phyloP scores from a whole-genome alignment of 37 sponge, comb jelly and placozoan genomes.

The Ianthella basta region DNA sequence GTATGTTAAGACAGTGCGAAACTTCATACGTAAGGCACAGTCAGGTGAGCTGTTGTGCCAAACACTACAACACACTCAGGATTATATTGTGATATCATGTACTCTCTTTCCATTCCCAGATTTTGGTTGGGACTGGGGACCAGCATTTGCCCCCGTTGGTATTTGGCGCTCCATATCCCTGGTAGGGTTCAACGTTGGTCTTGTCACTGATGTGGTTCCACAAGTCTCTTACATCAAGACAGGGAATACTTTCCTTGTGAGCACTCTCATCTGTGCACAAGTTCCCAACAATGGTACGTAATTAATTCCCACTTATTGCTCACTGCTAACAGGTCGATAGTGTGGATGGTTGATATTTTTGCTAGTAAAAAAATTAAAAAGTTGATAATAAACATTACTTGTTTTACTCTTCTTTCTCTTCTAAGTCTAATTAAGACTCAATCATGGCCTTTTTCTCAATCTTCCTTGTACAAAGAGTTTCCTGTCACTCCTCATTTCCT shows the following conservation, averaged over 20 bases:
- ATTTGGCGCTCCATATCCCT: slow-evolving; percentile 65
- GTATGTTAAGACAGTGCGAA: slow-evolving; percentile 54
- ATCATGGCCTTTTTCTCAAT: too few relatives aligned
- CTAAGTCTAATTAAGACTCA: too few relatives aligned
- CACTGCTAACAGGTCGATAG: too few relatives aligned
- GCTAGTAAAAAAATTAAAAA: neutral
- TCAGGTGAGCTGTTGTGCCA: slow-evolving; percentile 44
- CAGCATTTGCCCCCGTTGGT: slow-evolving; percentile 90
- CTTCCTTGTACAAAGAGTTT: too few relatives aligned
- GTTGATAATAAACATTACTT: neutral
- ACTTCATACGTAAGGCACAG: slow-evolving; percentile 89
- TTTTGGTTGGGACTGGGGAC: slow-evolving; percentile 99
- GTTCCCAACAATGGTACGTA: slow-evolving; percentile 11
- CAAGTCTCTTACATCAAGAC: slow-evolving; percentile 39
- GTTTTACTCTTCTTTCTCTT: too few relatives aligned
- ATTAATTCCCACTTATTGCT: too few relatives aligned
- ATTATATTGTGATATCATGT: neutral
- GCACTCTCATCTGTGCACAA: slow-evolving; percentile 8
- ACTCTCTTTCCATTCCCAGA: slow-evolving; percentile 37
- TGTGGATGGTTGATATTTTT: neutral
- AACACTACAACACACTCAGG: neutral
- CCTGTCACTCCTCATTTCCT: too few relatives aligned
- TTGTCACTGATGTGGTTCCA: slow-evolving; percentile 49
- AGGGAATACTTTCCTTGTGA: neutral
- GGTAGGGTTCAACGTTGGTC: slow-evolving; percentile 26